Conservation (phyloP, 2,113 vertebrate species). For the Zosterops borbonicus region DNA sequence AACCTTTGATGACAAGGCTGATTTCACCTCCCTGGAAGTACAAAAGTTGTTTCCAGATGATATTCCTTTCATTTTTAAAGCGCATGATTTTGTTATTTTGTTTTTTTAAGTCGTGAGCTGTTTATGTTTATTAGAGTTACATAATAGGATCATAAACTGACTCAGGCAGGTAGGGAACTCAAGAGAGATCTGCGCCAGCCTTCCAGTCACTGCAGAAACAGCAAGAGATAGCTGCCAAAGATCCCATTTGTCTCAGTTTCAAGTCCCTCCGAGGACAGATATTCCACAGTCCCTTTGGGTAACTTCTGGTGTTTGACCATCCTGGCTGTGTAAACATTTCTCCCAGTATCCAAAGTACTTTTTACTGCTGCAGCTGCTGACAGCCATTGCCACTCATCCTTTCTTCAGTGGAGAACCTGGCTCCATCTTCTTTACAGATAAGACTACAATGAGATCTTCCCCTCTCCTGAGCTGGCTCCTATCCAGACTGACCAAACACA, state of each 20-base stretch:
- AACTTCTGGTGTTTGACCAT: background rate
- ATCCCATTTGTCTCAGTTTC: background rate
- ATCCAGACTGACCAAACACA: background rate
- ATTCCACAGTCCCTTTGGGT: background rate
- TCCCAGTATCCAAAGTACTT: background rate
- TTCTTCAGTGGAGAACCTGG: background rate
- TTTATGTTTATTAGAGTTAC: background rate
- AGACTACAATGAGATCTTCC: background rate
- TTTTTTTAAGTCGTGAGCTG: background rate
- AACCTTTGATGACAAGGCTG: background rate
- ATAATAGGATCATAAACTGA: background rate
- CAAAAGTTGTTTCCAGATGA: background rate
- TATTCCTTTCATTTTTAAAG: background rate
- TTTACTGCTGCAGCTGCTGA: background rate
- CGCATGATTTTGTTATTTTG: background rate
- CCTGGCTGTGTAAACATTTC: background rate
- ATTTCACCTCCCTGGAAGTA: background rate
- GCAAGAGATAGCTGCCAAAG: background rate
- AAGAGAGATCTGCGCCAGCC: background rate
- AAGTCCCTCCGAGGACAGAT: background rate
- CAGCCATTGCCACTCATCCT: background rate
- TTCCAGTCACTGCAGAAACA: background rate
- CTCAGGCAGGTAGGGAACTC: fast-evolving
- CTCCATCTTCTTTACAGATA: background rate
- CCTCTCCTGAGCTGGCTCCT: background rate